Base-by-base conservation (phyloP, 2,888 invertebrate genomes). In the Yponomeuta sedellus region DNA sequence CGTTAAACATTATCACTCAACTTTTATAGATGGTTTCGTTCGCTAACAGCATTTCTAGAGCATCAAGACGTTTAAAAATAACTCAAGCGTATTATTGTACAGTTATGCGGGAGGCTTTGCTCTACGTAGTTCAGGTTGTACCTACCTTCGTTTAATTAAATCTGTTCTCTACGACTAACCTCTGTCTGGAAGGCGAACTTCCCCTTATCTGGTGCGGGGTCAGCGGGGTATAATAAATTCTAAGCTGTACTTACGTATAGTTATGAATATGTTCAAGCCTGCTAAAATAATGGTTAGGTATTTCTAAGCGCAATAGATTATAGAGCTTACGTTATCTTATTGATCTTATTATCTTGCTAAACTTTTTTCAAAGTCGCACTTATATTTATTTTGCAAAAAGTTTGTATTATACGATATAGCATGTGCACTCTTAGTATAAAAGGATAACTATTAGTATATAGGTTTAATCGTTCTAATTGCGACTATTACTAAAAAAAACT, bases 81-180 rank as follows among this genome's bases (percentile, higher is more conserved):
- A 63, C 16, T 40, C 20, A 1, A 28, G 63, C 57, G 64, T 64
- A 25, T 64, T 56, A 64, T 64, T 56, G 64, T 64, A 28, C 56
- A 52, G 56, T 56, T 57, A 64, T 25, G 56, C 52, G 52, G 34
- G 12, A 28, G 63, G 40, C 34, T 57, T 19, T 64, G 44, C 64
- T 52, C 19, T 58, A 12, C 56, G 20, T 64, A 57, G 67, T 67
- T 57, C 65, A 62, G 67, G 40, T 10, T 64, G 57, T 57, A 64
- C 61, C 63, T 57, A 64, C 61, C 63, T 62, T 57, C 40, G 56
- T 66, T 67, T 67, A 67, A 67, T 67, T 67, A 66, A 67, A 66
- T 63, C 57, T 66, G 64, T 66, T 64, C 64, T 61, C 61, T 20
- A 34, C 34, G 20, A 58, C 62, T 58, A 58, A 63, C 66, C 64